Conservation (phyloP, 2,113 vertebrate species). For the Apistogramma diplotaenia region DNA sequence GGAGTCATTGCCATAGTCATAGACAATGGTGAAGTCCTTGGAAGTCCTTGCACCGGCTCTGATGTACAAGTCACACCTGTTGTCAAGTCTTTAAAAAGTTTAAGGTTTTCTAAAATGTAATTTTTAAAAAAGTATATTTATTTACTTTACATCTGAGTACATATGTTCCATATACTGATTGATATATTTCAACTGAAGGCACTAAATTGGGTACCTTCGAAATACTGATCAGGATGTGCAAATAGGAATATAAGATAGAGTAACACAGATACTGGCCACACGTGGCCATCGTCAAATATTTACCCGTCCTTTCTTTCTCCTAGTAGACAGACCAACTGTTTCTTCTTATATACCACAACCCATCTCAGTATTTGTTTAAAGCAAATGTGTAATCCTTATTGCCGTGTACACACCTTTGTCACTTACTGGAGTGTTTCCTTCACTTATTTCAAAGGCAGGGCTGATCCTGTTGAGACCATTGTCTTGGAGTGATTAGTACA, state of each 20-base stretch:
- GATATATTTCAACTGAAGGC: slow-evolving; percentile 86
- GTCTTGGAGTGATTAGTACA: slow-evolving; percentile 38
- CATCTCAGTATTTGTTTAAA: neutral
- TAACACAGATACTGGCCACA: slow-evolving; percentile 48
- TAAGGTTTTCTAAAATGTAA: slow-evolving; percentile 27
- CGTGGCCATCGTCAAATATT: slow-evolving; percentile 58
- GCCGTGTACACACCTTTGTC: slow-evolving; percentile 42
- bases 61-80: slow-evolving; percentile 61
- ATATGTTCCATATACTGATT: slow-evolving; percentile 38
- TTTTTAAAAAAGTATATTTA: neutral
- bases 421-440: neutral
- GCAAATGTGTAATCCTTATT: slow-evolving; percentile 31
- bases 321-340: neutral
- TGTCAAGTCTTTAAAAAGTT: slow-evolving; percentile 35
- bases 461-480: slow-evolving; percentile 57
- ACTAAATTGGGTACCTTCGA: slow-evolving; percentile 58
- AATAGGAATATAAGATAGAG: slow-evolving; percentile 49
- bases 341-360: neutral
- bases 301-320: neutral
- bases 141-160: slow-evolving; percentile 46
- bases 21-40: slow-evolving; percentile 16
- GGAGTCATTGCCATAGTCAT: slow-evolving; percentile 32
- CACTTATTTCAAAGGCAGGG: neutral
- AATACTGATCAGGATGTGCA: slow-evolving; percentile 67
- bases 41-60: slow-evolving; percentile 36